Base-by-base conservation (phyloP, 2,113 vertebrate species). In the Chaetodon auriga region DNA sequence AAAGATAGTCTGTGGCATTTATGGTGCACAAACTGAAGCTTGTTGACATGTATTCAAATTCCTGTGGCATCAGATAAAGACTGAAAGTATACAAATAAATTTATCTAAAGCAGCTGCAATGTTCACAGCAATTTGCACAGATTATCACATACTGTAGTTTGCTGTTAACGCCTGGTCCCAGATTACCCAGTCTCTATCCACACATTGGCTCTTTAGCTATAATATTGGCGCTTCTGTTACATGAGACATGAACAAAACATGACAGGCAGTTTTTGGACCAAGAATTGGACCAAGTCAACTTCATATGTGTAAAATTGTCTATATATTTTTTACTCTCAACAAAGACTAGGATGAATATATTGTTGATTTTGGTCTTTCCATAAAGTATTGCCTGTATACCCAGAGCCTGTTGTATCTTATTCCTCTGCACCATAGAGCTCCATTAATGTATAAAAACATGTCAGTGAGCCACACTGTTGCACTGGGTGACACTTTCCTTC, bases 21-120 rank as follows among this genome's bases (percentile, higher is more conserved):
- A 73, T 60, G 19, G 15, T 51, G 48, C 54, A 76, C 21, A 60
- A 53, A 68, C 60, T 0, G 55, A 57, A 60, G n/a, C 43, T 77
- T 55, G 13, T 35, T 54, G 25, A 54, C 19, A 23, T 6, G 1
- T 6, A 82, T 69, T 80, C 45, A 79, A 77, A 68, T 51, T 65
- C 14, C 36, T 25, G 18, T 53, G 9, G 14, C 35, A 63, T 0
- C 3, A 21, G 43, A 53, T 78, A 49, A 23, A 19, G 1, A 25
- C 1, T 5, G 12, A 11, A 61, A 25, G 23, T 19, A 65, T 14
- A 38, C 72, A 76, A 48, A 66, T 43, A 18, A 25, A 19, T 21
- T 41, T 46, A 76, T 68, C 12, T 41, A 1, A 49, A 21, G 13
- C 12, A 36, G 18, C 30, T 35, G 38, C 36, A 36, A 6, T 43